Base-by-base conservation (phyloP, 2,113 vertebrate genomes). In the Esox niger region DNA sequence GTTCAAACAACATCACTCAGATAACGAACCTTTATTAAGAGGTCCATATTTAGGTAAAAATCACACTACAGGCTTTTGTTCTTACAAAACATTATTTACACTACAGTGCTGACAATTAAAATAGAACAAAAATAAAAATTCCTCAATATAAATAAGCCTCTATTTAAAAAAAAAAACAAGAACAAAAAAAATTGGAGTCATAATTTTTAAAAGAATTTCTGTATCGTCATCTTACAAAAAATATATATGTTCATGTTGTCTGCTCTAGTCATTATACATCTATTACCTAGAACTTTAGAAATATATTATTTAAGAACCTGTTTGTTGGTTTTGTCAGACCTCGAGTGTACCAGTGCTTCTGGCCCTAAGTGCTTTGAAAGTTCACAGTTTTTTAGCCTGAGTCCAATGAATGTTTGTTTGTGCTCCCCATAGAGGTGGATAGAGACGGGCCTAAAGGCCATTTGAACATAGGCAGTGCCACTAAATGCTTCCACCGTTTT, bases 41-140 rank as follows among this genome's bases (percentile, higher is more conserved):
- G 94, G 94, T 90, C 96, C 95, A 93, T 93, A 93, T 94, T 94
- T 95, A 93, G 82, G 90, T 97, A 98, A 92, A 98, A 98, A 99
- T 95, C 94, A 95, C 93, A 95, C 95, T 95, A 96, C 95, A 96
- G 93, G 87, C 88, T 91, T 93, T 83, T 77, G 74, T 88, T 82
- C 87, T 93, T 95, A 91, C 88, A 89, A 90, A 91, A 90, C 91
- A 84, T 91, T 97, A 95, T 97, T 92, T 97, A 97, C 94, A 97
- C 94, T 94, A 98, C 95, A 96, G 94, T 96, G 95, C 94, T 95
- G 94, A 96, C 94, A 93, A 92, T 94, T 91, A 89, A 93, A 95
- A 84, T 58, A 76, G 81, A 82, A 84, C 59, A 70, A 32, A 69
- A 78, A 82, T 70, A 56, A 92, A 90, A 66, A 63, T 29, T 70